phyloP scores from a whole-genome alignment of 2,888 invertebrate genomes.

The Microplitis manilae region DNA sequence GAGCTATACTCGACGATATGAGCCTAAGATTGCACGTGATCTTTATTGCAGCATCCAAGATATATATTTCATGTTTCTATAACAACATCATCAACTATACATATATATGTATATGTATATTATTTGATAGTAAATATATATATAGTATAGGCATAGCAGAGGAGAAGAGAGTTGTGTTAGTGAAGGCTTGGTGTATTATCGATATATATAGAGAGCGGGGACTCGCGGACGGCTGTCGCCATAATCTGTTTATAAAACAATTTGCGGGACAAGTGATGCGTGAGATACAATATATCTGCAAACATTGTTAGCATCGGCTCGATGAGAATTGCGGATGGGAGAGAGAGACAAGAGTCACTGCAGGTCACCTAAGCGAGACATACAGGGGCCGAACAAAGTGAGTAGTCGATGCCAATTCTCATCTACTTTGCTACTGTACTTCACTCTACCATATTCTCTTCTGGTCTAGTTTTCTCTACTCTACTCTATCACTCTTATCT shows the following conservation, averaged over 20 bases:
- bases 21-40: slow-evolving; percentile 48
- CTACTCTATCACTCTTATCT: background rate
- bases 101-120: slow-evolving; percentile 1
- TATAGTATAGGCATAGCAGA: slow-evolving; percentile 13
- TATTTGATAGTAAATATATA: background rate
- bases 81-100: no score
- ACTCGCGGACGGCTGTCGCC: slow-evolving; percentile 74
- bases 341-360: slow-evolving; percentile 53
- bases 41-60: slow-evolving; percentile 54
- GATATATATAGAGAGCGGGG: slow-evolving; percentile 56
- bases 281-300: slow-evolving; percentile 74
- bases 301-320: slow-evolving; percentile 72
- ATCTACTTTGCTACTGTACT: background rate
- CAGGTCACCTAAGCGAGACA: slow-evolving; percentile 39
- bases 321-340: slow-evolving; percentile 66
- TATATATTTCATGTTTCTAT: slow-evolving; percentile 39
- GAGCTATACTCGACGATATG: slow-evolving; percentile 35
- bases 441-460: no score
- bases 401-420: slow-evolving; percentile 37
- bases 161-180: background rate
- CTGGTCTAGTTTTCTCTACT: background rate
- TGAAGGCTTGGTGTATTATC: slow-evolving; percentile 41
- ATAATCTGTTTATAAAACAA: slow-evolving; percentile 88
- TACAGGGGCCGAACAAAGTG: slow-evolving; percentile 36
- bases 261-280: slow-evolving; percentile 83